Conservation (phyloP, 2,113 vertebrate species). For the Artemisiospiza belli region DNA sequence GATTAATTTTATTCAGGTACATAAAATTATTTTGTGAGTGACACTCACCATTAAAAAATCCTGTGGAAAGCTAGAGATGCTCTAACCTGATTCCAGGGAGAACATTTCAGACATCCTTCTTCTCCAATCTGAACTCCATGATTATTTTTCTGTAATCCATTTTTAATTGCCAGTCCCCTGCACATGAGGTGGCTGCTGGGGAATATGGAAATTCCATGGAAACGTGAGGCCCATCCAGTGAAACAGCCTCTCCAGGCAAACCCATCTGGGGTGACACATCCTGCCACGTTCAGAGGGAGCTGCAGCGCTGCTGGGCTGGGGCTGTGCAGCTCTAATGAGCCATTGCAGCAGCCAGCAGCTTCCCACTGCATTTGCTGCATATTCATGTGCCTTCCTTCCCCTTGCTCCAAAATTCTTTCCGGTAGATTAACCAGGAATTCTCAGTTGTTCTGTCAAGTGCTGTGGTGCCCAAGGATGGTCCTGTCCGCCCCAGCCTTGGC, state of each 20-base stretch:
- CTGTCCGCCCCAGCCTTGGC: not conserved
- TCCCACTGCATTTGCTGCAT: slow-evolving; percentile 9
- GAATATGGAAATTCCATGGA: slow-evolving; percentile 50
- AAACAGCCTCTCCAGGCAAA: slow-evolving; percentile 44
- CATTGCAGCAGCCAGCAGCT: slow-evolving; percentile 51
- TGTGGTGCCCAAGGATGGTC: not conserved
- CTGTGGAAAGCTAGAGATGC: not conserved
- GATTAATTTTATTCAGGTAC: slow-evolving; percentile 15
- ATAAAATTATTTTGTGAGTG: slow-evolving; percentile 5
- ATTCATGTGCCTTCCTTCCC: slow-evolving; percentile 21
- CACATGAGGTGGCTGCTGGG: slow-evolving; percentile 10
- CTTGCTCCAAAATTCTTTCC: slow-evolving; percentile 24
- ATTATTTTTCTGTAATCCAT: slow-evolving; percentile 1
- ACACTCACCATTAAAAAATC: not conserved
- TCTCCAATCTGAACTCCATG: not conserved
- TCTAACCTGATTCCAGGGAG: not conserved
- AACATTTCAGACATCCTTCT: not conserved
- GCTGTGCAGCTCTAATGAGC: slow-evolving; percentile 54
- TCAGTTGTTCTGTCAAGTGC: not conserved
- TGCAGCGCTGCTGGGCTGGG: slow-evolving; percentile 42
- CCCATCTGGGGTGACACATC: slow-evolving; percentile 49
- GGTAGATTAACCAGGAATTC: not conserved
- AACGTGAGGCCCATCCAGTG: slow-evolving; percentile 29
- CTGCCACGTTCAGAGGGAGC: not conserved
- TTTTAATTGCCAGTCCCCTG: slow-evolving; percentile 5